These are phyloP conservation scores for Syrrhaptes paradoxus DNA, from an alignment of 2,113 vertebrate genomes.

Conservation along the genomic window DNA sequence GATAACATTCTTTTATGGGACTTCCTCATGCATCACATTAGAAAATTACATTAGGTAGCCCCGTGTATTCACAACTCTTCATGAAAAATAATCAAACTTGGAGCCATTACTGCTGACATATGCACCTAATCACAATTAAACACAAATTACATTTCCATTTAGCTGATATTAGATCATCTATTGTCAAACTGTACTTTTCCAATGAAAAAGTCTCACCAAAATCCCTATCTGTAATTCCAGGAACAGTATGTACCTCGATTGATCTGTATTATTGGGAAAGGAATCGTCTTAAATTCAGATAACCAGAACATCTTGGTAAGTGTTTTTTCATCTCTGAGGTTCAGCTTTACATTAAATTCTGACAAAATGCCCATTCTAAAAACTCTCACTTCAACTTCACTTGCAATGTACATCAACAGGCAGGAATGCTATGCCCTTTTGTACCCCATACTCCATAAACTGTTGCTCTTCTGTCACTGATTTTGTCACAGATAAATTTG, in stretches of 20 bases:
- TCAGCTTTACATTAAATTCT: not conserved
- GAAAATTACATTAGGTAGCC: not conserved
- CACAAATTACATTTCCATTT: not conserved
- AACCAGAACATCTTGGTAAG: not conserved
- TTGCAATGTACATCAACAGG: not conserved
- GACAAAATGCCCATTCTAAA: not conserved
- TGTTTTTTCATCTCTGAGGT: not conserved
- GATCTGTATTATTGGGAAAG: not conserved
- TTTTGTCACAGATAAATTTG: not conserved
- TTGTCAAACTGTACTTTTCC: not conserved
- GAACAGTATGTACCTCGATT: not conserved
- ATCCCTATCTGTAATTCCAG: not conserved
- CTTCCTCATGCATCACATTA: not conserved
- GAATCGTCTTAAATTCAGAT: not conserved
- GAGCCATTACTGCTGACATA: not conserved
- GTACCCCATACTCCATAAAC: not conserved
- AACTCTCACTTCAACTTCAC: not conserved
- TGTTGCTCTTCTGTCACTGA: not conserved
- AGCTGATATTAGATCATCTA: not conserved
- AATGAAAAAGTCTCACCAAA: not conserved
- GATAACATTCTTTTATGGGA: not conserved
- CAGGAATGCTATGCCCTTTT: not conserved
- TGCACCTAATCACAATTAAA: not conserved
- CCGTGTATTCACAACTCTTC: not conserved
- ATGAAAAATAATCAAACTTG: not conserved